A percentile compares a stretch with the other conserved stretches of the same genome.
phyloP scores from a whole-genome alignment of 1,140 invertebrate genomes.

The Gonatopus flavifemur region DNA sequence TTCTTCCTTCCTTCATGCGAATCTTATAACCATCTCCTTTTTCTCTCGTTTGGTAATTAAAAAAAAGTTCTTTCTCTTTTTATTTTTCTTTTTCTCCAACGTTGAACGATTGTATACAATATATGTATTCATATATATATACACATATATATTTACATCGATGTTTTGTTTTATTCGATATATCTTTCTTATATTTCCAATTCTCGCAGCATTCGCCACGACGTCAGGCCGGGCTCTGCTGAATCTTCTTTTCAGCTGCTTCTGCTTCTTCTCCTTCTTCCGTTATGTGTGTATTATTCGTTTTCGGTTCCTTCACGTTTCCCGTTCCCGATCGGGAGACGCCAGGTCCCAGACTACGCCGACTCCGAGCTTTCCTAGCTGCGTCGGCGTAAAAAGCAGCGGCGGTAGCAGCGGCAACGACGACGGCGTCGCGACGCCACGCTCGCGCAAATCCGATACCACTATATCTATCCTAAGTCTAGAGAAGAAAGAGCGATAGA shows the following conservation, averaged over 20 bases:
- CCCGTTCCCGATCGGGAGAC: slow-evolving; percentile 41
- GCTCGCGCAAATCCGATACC: slow-evolving; percentile 29
- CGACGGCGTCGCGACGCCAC: slow-evolving; percentile 39
- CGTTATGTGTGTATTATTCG: neutral
- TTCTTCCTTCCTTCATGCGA: neutral
- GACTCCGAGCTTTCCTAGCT: slow-evolving; percentile 36
- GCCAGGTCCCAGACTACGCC: slow-evolving; percentile 45
- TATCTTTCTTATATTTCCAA: no score
- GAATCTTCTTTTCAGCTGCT: neutral
- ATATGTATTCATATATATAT: no score
- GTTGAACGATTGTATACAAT: no score
- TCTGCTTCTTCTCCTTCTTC: slow-evolving; percentile 3
- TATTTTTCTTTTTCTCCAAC: neutral
- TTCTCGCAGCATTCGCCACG: neutral
- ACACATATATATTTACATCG: neutral
- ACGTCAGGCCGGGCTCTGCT: neutral
- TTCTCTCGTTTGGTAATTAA: no score
- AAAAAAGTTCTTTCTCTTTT: neutral
- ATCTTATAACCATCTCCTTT: neutral
- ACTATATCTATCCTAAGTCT: no score
- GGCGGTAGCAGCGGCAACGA: slow-evolving; percentile 22
- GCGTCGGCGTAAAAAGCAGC: slow-evolving; percentile 32
- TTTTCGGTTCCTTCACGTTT: slow-evolving; percentile 19
- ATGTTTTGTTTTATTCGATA: no score
- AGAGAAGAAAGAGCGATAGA: neutral